These are phyloP conservation scores for Embidobia sp. DNA, from an alignment of 2,888 invertebrate species.

Conservation along the genomic window DNA sequence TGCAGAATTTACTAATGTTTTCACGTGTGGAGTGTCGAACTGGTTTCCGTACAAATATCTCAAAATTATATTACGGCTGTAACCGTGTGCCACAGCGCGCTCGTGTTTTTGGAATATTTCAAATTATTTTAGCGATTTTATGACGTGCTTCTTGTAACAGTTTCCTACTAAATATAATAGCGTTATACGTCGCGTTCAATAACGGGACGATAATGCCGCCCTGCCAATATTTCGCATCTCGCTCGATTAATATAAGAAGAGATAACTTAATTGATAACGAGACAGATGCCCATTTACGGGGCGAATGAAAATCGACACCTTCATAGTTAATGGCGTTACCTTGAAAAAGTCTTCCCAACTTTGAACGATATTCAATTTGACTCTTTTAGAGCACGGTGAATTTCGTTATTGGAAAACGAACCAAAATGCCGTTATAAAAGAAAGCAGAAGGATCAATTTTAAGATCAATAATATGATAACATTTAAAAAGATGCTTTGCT, in stretches of 20 bases:
- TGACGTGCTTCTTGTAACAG: neutral
- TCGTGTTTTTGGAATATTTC: conserved; percentile 17
- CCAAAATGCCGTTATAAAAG: neutral
- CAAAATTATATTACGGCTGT: conserved; percentile 5
- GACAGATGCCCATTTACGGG: conserved; percentile 38
- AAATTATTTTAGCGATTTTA: conserved; percentile 13
- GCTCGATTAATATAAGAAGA: conserved; percentile 67
- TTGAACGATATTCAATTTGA: conserved; percentile 30
- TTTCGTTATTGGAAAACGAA: conserved; percentile 25
- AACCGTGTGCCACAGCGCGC: neutral
- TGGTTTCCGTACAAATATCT: conserved; percentile 5
- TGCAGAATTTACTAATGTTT: neutral
- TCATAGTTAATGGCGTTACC: conserved; percentile 32
- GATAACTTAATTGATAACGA: conserved; percentile 53
- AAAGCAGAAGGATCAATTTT: too few species aligned
- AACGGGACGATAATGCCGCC: conserved; percentile 16
- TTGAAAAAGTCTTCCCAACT: conserved; percentile 23
- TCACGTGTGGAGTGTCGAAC: neutral
- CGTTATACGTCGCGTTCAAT: conserved; percentile 24
- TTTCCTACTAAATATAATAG: conserved; percentile 21
- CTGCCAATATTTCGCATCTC: conserved; percentile 72
- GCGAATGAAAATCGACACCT: conserved; percentile 51
- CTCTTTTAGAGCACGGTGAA: conserved; percentile 20
- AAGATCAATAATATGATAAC: too few species aligned
- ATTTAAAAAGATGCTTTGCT: too few species aligned